A percentile compares a stretch with the other conserved stretches of the same genome.
Conservation (phyloP, 2,113 vertebrate genomes). For the Bubalus kerabau region DNA sequence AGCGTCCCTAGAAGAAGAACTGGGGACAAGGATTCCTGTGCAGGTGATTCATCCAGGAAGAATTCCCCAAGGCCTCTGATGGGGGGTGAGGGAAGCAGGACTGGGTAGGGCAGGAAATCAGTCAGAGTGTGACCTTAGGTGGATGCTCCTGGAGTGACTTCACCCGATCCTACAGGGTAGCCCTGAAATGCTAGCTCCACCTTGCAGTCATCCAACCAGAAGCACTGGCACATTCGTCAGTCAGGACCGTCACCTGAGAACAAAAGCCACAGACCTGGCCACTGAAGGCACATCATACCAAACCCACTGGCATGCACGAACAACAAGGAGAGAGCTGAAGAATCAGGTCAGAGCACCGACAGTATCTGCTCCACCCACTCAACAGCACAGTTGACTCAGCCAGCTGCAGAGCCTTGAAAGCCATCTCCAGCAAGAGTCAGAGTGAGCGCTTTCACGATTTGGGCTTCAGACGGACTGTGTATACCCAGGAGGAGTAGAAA, state of each 20-base stretch:
- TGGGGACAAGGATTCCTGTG: not conserved
- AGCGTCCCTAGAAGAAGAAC: not conserved
- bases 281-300: not conserved
- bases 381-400: not conserved
- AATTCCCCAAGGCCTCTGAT: not conserved
- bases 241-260: fast-evolving
- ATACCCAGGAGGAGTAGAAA: not conserved
- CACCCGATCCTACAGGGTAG: not conserved
- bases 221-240: not conserved
- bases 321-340: not conserved
- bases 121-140: not conserved
- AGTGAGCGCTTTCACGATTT: not conserved
- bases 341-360: fast-evolving
- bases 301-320: not conserved
- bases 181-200: not conserved
- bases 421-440: not conserved
- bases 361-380: not conserved
- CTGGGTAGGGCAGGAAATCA: not conserved
- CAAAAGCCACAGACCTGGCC: not conserved
- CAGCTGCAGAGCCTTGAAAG: not conserved
- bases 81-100: not conserved
- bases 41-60: not conserved
- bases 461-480: not conserved
- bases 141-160: not conserved
- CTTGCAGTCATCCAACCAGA: not conserved